A percentile compares a stretch with the other conserved stretches of the same genome.
phyloP scores from a whole-genome alignment of 2,113 vertebrate genomes.

The Eira barbara region DNA sequence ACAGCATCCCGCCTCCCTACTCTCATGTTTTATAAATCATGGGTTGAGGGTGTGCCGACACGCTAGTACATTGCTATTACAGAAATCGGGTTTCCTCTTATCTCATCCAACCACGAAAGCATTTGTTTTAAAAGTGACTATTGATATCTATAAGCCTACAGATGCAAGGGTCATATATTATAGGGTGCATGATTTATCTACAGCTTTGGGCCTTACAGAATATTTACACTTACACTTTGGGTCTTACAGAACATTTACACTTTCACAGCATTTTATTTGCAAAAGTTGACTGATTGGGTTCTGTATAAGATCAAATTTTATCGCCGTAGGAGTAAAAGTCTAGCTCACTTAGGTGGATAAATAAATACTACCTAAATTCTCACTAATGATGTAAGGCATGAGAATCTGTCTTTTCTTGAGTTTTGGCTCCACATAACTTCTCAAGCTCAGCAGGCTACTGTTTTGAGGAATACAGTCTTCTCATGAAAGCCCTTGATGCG shows the following conservation, averaged over 20 bases:
- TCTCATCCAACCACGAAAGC: neutral
- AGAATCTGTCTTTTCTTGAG: neutral
- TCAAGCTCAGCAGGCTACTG: neutral
- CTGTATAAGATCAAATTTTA: conserved; percentile 23
- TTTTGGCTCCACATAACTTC: neutral
- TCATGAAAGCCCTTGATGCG: neutral
- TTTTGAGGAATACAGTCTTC: neutral
- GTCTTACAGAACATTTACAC: neutral
- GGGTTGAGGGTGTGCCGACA: neutral
- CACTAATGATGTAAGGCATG: neutral
- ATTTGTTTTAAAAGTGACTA: conserved; percentile 63
- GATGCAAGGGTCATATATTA: conserved; percentile 10
- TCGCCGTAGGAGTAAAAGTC: neutral
- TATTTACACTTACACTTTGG: neutral
- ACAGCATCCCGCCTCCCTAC: neutral
- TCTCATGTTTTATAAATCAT: neutral
- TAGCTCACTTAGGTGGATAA: neutral
- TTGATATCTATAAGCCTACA: conserved; percentile 31
- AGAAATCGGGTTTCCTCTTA: conserved; percentile 22
- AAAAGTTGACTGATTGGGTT: conserved; percentile 41
- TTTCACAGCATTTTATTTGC: conserved; percentile 54
- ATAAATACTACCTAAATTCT: neutral
- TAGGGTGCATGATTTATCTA: conserved; percentile 41
- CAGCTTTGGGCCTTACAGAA: neutral
- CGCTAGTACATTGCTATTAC: conserved; percentile 1